Conservation (phyloP, 2,888 invertebrate genomes). For the Scelioninae gen. 2 region DNA sequence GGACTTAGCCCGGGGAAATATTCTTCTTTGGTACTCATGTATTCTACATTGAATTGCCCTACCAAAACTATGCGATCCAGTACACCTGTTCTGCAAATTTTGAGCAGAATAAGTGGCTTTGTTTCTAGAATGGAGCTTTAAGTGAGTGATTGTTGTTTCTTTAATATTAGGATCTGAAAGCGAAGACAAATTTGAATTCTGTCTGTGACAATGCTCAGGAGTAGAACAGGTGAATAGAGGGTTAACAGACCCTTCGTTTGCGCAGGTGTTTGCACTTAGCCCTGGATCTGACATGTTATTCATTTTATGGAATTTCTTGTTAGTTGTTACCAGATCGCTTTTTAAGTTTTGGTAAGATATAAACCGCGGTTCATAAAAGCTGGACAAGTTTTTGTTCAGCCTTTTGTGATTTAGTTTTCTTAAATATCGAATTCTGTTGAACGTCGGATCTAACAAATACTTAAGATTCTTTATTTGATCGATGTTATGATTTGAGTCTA, state of each 20-base stretch:
- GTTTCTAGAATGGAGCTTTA: slow-evolving; percentile 54
- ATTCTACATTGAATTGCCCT: slow-evolving; percentile 62
- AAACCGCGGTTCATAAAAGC: slow-evolving; percentile 67
- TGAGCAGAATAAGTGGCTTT: slow-evolving; percentile 63
- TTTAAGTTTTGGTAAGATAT: slow-evolving; percentile 72
- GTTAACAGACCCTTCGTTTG: slow-evolving; percentile 41
- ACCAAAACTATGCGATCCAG: slow-evolving; percentile 48
- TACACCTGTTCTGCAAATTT: slow-evolving; percentile 65
- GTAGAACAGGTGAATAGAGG: slow-evolving; percentile 56
- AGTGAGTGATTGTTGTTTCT: slow-evolving; percentile 55
- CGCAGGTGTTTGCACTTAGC: slow-evolving; percentile 64
- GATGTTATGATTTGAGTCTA: slow-evolving; percentile 72
- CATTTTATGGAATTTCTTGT: slow-evolving; percentile 63
- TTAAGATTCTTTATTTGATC: slow-evolving; percentile 71
- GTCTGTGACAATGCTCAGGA: slow-evolving; percentile 53
- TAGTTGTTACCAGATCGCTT: slow-evolving; percentile 60
- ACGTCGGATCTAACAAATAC: slow-evolving; percentile 71
- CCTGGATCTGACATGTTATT: slow-evolving; percentile 72
- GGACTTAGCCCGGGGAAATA: slow-evolving; percentile 54
- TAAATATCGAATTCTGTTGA: slow-evolving; percentile 71
- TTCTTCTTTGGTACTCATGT: slow-evolving; percentile 63
- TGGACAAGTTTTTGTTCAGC: slow-evolving; percentile 62
- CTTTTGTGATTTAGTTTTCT: slow-evolving; percentile 68
- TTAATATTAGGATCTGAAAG: slow-evolving; percentile 72
- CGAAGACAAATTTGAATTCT: slow-evolving; percentile 68